Conservation (phyloP, 2,113 vertebrate species). For the Eptatretus burgeri region DNA sequence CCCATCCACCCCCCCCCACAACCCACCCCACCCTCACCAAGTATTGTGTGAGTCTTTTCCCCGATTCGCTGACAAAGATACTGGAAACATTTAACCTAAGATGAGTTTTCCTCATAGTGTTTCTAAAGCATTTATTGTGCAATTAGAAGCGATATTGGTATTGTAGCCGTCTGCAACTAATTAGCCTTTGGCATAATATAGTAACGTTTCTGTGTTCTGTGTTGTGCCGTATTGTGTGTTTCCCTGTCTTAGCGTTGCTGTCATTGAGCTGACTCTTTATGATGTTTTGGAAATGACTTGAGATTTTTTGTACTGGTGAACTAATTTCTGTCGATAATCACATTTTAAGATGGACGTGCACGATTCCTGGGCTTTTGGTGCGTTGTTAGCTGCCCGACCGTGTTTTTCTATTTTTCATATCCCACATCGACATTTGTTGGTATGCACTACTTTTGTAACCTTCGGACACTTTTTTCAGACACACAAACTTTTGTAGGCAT, state of each 20-base stretch:
- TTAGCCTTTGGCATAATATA: constrained; percentile 17
- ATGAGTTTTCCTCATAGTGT: constrained; percentile 4
- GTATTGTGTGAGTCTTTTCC: constrained; percentile 4
- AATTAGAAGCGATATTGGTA: constrained; percentile 3
- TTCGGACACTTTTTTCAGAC: constrained; percentile 86
- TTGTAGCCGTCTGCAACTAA: background rate
- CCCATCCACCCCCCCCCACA: too few species aligned
- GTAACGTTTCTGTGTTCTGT: constrained; percentile 46
- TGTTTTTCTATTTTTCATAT: constrained; percentile 99
- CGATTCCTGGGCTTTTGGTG: constrained; percentile 92
- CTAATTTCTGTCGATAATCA: constrained; percentile 96
- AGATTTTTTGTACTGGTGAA: constrained; percentile 92
- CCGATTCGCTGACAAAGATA: constrained; percentile 3
- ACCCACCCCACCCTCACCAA: background rate
- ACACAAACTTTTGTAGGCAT: constrained; percentile 98
- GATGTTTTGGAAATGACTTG: constrained; percentile 23
- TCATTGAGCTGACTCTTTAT: constrained; percentile 47
- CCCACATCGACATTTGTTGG: constrained; percentile 95
- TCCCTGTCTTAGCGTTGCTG: constrained; percentile 43
- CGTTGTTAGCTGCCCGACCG: constrained; percentile 20
- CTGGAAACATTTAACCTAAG: constrained; percentile 5
- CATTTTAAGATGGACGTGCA: constrained; percentile 96
- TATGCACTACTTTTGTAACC: constrained; percentile 99
- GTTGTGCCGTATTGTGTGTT: constrained; percentile 80
- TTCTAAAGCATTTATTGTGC: constrained; percentile 5